Evolutionary conservation across 2,113 vertebrate species (phyloP).

Genomic region (Hirundichthys speculiger): DNA sequence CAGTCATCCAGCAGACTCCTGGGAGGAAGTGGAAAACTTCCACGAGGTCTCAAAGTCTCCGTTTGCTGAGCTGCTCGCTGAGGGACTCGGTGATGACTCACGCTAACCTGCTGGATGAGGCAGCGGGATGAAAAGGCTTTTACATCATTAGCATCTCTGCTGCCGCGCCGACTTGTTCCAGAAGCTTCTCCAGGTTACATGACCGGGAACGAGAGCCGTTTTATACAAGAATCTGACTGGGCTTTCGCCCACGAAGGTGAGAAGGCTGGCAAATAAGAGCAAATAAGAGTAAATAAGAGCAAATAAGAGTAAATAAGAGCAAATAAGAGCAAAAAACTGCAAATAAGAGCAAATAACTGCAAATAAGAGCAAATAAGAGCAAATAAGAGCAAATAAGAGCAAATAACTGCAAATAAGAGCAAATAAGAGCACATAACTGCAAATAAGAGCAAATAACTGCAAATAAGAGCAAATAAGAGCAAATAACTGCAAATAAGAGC

Average conservation of each 20-base stretch:
- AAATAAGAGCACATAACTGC: too few relatives aligned
- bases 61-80: slow-evolving; percentile 25
- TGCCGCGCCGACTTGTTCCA: neutral
- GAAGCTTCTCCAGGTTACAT: slow-evolving; percentile 11
- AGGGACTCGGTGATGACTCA: slow-evolving; percentile 42
- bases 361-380: too few relatives aligned
- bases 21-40: slow-evolving; percentile 16
- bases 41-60: slow-evolving; percentile 4
- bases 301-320: too few relatives aligned
- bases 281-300: too few relatives aligned
- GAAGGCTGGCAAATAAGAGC: too few relatives aligned
- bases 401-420: too few relatives aligned
- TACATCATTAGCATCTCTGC: slow-evolving; percentile 27
- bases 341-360: too few relatives aligned
- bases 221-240: slow-evolving; percentile 15
- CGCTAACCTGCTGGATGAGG: slow-evolving; percentile 23
- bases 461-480: too few relatives aligned
- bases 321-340: too few relatives aligned
- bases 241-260: neutral
- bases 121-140: slow-evolving; percentile 23
- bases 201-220: neutral
- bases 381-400: too few relatives aligned
- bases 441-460: too few relatives aligned
- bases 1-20: slow-evolving; percentile 25
- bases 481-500: too few relatives aligned